Evolutionary conservation across 2,888 invertebrate species (phyloP), one percentile per base, ranked within the genome.

Genomic region (Morpho achilles): DNA sequence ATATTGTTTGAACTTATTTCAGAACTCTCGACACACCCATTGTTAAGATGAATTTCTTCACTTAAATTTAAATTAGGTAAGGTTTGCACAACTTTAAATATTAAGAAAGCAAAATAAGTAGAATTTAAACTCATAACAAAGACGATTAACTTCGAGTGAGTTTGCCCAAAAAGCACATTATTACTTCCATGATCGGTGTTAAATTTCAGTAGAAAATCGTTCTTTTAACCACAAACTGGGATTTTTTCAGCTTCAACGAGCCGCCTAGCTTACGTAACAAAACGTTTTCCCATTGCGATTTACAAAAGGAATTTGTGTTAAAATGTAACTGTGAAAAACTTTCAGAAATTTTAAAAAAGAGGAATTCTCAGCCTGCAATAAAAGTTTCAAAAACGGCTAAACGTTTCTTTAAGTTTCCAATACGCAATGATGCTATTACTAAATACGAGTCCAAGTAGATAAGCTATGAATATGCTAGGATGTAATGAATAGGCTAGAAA

Each of bases 81-180:
- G 32, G 32, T 32, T 32, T 32, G 32, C 32, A 32, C 32, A 32
- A 32, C 32, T 32, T 32, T 16, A 16, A 32, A 32, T 32, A 32
- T 32, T 5, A 32, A 32, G 32, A 39, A 50, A 50, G 16, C 50
- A n/a, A 16, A 39, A 10, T 7, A 50, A 41, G 16, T 41, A 50
- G 40, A 16, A 41, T 6, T 23, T 45, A 5, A 46, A 45, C 46
- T 23, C 45, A 53, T 58, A 32, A 45, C 59, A 70, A 67, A 73
- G 75, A 72, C 64, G 70, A 72, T 71, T 67, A 66, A 68, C 64
- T 64, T 68, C 72, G 69, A 74, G 69, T 67, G 63, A 64, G 60
- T 69, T 65, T 66, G 74, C 75, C 73, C 69, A 66, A 74, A 77
- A 74, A 67, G 66, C 71, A 66, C 67, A 77, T 79, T 76, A 80